phyloP scores from a whole-genome alignment of 2,888 invertebrate genomes.

The Clusia tigrina region DNA sequence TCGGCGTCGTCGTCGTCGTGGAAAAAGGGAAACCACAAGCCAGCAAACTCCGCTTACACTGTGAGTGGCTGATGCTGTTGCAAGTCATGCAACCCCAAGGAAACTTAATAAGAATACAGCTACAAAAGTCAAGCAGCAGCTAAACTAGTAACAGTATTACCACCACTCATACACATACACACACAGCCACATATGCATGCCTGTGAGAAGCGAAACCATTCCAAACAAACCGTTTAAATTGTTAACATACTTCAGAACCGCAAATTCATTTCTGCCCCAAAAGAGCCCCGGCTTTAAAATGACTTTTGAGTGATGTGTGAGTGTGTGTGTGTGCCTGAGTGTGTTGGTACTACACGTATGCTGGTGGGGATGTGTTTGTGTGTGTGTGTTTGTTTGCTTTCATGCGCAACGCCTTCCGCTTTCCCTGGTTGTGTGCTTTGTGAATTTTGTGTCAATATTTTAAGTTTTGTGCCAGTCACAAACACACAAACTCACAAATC shows the following conservation, averaged over 20 bases:
- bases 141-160: too few relatives aligned
- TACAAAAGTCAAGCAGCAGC: too few relatives aligned
- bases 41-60: not conserved
- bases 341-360: too few relatives aligned
- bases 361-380: too few relatives aligned
- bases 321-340: too few relatives aligned
- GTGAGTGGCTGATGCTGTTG: not conserved
- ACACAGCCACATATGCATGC: conserved; percentile 10
- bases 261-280: too few relatives aligned
- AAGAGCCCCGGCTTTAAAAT: too few relatives aligned
- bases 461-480: conserved; percentile 23
- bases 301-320: too few relatives aligned
- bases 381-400: too few relatives aligned
- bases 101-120: not conserved
- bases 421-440: conserved; percentile 8
- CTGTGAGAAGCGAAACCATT: not conserved
- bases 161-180: conserved; percentile 12
- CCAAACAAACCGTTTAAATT: not conserved
- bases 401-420: not conserved
- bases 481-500: too few relatives aligned
- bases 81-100: not conserved
- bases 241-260: not conserved
- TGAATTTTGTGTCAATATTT: conserved; percentile 33
- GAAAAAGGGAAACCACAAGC: not conserved
- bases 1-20: too few relatives aligned